Evolutionary conservation across 2,888 invertebrate genomes (phyloP).

Genomic region (Caenorhabditis drosophilae): DNA sequence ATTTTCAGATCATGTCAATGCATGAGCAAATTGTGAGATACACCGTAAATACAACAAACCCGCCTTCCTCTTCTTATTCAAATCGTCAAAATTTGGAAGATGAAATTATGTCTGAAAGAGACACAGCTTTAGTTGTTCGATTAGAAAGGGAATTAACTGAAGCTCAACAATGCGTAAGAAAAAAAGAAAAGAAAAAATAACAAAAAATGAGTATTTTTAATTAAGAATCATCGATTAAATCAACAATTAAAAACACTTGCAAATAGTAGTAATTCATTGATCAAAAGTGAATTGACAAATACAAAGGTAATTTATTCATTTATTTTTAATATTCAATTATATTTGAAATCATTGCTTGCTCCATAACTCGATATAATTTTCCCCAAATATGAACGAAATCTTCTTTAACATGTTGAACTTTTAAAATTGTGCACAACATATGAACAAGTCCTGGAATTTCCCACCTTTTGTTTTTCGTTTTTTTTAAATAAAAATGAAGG

Average conservation of each 20-base stretch:
- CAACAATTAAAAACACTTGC: constrained; percentile 47
- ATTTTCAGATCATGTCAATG: constrained; percentile 43
- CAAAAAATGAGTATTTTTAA: no score
- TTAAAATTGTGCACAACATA: constrained; percentile 48
- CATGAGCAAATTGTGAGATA: constrained; percentile 44
- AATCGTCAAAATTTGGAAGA: constrained; percentile 7
- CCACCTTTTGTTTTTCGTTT: not conserved
- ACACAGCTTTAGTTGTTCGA: constrained; percentile 32
- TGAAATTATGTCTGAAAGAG: constrained; percentile 10
- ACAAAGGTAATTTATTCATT: constrained; percentile 34
- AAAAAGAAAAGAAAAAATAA: not conserved
- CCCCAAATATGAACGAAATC: constrained; percentile 57
- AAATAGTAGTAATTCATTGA: constrained; percentile 29
- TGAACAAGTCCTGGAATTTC: constrained; percentile 46
- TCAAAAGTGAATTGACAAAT: constrained; percentile 43
- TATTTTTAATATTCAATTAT: constrained; percentile 40
- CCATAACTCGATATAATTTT: constrained; percentile 65
- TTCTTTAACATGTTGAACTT: constrained; percentile 39
- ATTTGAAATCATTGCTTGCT: constrained; percentile 53
- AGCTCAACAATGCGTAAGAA: constrained; percentile 51
- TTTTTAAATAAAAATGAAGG: not conserved
- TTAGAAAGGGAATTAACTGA: constrained; percentile 50
- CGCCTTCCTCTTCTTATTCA: no score
- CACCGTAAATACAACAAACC: constrained; percentile 18
- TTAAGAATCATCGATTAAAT: constrained; percentile 57